A percentile compares a stretch with the other conserved stretches of the same genome.
Evolutionary conservation across 2,888 invertebrate genomes (phyloP).

Genomic region (Anarsia innoxiella): DNA sequence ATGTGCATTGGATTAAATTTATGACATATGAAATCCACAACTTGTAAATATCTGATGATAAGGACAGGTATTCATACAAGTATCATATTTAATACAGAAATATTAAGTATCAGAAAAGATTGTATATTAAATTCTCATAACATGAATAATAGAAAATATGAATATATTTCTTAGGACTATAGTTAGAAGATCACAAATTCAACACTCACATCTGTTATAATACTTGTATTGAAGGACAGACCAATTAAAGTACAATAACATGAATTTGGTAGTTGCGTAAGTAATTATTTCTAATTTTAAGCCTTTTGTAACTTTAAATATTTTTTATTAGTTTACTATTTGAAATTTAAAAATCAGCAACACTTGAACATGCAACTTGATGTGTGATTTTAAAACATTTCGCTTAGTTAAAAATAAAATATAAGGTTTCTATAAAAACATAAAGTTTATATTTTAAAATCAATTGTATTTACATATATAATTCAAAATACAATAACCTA

Average conservation of each 20-base stretch:
- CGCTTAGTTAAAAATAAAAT: slow-evolving; percentile 9
- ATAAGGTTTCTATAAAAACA: slow-evolving; percentile 13
- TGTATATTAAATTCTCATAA: slow-evolving; percentile 56
- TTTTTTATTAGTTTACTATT: background rate
- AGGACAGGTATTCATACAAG: slow-evolving; percentile 35
- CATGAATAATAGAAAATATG: slow-evolving; percentile 68
- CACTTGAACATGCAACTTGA: no score
- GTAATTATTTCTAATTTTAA: no score
- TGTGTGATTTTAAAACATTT: background rate
- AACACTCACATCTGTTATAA: slow-evolving; percentile 43
- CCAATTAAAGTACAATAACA: slow-evolving; percentile 18
- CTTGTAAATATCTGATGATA: slow-evolving; percentile 48
- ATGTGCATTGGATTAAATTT: slow-evolving; percentile 46
- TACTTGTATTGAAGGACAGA: slow-evolving; percentile 20
- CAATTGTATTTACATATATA: slow-evolving; percentile 42
- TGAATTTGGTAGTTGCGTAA: no score
- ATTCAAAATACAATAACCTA: slow-evolving; percentile 28
- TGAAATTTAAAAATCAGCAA: no score
- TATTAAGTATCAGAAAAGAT: slow-evolving; percentile 51
- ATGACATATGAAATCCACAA: slow-evolving; percentile 46
- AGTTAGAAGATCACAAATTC: slow-evolving; percentile 60
- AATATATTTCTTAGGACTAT: slow-evolving; percentile 66
- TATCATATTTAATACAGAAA: slow-evolving; percentile 43
- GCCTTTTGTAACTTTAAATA: slow-evolving; percentile 10
- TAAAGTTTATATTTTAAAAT: slow-evolving; percentile 18